Conservation (phyloP, 2,113 vertebrate genomes). For the Isurus oxyrinchus region DNA sequence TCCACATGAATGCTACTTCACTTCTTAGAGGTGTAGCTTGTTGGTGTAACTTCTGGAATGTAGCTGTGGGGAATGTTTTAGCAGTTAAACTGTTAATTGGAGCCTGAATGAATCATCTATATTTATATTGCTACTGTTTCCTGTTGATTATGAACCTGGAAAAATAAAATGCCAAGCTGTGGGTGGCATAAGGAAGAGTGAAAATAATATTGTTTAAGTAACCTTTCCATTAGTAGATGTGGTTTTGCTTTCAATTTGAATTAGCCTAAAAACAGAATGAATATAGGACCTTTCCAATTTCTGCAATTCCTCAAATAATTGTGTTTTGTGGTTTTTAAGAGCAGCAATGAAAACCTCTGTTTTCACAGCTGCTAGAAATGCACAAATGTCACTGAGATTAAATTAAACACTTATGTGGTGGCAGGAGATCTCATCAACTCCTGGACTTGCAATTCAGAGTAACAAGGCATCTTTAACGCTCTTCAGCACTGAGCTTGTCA, state of each 20-base stretch:
- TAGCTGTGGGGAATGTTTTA: not conserved
- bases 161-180: slow-evolving; percentile 24
- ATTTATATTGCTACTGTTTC: not conserved
- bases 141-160: slow-evolving; percentile 16
- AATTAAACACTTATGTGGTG: not conserved
- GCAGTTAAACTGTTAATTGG: not conserved
- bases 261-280: not conserved
- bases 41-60: not conserved
- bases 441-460: not conserved
- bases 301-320: not conserved
- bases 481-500: not conserved
- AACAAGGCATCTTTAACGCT: not conserved
- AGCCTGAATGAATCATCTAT: slow-evolving; percentile 2
- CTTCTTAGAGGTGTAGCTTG: not conserved
- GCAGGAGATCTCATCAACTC: not conserved
- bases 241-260: not conserved
- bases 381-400: not conserved
- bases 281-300: not conserved
- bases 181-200: slow-evolving; percentile 24
- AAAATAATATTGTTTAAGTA: slow-evolving; percentile 26
- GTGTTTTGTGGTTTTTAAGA: not conserved
- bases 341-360: not conserved
- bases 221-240: slow-evolving; percentile 24
- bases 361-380: not conserved
- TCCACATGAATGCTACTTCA: not conserved